Percentiles rank a stretch among this genome's conserved stretches.
phyloP scores from a whole-genome alignment of 2,888 invertebrate species.

The Mayetiola destructor region DNA sequence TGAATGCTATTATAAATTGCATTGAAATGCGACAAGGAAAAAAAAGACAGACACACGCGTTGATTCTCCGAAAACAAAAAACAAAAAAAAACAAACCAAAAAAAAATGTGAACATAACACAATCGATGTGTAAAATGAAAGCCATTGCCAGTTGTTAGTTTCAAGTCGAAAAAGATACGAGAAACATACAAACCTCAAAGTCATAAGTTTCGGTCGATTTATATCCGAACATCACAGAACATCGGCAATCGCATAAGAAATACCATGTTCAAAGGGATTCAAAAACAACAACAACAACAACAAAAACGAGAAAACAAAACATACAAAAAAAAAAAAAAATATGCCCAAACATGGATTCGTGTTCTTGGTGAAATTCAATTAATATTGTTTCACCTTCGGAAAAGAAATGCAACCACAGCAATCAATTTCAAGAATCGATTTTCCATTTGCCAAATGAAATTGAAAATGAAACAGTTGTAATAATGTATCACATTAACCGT shows the following conservation, averaged over 20 bases:
- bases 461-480: no score
- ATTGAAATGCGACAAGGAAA: constrained; percentile 10
- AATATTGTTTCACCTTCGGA: constrained; percentile 6
- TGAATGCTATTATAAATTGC: not conserved
- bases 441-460: no score
- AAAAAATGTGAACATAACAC: not conserved
- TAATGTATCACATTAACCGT: no score
- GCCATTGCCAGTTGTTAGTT: no score
- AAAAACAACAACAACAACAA: not conserved
- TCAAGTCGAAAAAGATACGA: no score
- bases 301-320: not conserved
- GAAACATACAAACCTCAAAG: no score
- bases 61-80: not conserved
- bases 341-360: constrained; percentile 5
- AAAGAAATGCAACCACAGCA: constrained; percentile 1
- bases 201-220: no score
- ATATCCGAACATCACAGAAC: not conserved
- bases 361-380: constrained; percentile 10
- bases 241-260: not conserved
- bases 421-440: no score
- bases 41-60: no score
- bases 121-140: not conserved
- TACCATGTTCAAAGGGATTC: not conserved
- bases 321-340: not conserved
- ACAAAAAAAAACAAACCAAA: not conserved